Percentiles rank a stretch among this genome's conserved stretches.
These are phyloP conservation scores for Actinemys pallida DNA, from an alignment of 2,113 vertebrate genomes.

Conservation along the genomic window DNA sequence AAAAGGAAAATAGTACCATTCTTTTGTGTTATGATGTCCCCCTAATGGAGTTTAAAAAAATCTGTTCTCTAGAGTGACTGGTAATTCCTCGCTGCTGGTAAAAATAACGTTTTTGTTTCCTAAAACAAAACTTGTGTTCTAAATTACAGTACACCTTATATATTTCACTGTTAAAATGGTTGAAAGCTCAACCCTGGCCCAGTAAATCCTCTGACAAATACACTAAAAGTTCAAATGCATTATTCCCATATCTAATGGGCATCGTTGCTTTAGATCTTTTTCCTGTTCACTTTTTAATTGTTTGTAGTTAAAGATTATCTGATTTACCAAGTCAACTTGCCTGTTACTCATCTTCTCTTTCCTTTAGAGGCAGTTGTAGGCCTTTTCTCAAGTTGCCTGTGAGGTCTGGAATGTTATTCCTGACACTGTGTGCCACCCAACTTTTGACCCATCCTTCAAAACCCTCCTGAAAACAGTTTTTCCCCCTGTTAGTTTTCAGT, in stretches of 20 bases:
- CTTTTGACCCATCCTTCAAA: neutral
- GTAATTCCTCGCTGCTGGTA: neutral
- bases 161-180: neutral
- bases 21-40: neutral
- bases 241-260: neutral
- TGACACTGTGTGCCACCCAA: neutral
- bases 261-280: neutral
- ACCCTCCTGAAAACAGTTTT: neutral
- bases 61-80: neutral
- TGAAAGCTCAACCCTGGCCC: neutral
- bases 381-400: neutral
- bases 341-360: neutral
- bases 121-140: neutral
- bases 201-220: neutral
- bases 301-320: neutral
- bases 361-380: neutral
- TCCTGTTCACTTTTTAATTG: neutral
- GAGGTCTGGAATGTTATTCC: conserved; percentile 2
- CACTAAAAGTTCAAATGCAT: neutral
- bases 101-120: neutral
- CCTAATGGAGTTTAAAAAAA: neutral
- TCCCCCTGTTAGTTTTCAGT: neutral
- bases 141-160: neutral
- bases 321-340: neutral
- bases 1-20: neutral